These are phyloP conservation scores for Melitaea athalia DNA, from an alignment of 2,888 invertebrate genomes.

Conservation along the genomic window DNA sequence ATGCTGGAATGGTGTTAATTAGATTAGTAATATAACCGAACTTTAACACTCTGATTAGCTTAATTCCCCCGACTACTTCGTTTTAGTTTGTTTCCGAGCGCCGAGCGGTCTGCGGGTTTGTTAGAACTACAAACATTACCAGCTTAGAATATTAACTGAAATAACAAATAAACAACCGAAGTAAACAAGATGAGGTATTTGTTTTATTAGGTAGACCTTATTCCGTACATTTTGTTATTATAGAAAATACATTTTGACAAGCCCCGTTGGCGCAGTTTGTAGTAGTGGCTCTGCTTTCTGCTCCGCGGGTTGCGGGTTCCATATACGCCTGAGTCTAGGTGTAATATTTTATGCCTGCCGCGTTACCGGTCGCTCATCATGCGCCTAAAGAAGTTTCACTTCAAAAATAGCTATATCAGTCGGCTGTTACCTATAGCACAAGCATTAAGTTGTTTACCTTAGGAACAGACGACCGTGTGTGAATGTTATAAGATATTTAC, in stretches of 20 bases:
- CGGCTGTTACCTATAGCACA: too few relatives aligned
- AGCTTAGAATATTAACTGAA: constrained; percentile 18
- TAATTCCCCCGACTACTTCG: constrained; percentile 13
- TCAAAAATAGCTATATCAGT: too few relatives aligned
- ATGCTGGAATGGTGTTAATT: background rate
- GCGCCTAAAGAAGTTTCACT: too few relatives aligned
- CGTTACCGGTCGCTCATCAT: too few relatives aligned
- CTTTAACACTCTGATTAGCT: constrained; percentile 11
- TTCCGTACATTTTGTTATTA: background rate
- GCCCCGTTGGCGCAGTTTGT: background rate
- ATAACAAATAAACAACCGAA: constrained; percentile 15
- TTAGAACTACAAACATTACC: constrained; percentile 5
- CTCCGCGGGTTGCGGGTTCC: too few relatives aligned
- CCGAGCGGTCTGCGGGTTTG: constrained; percentile 18
- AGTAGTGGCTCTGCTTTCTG: too few relatives aligned
- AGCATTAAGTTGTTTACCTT: too few relatives aligned
- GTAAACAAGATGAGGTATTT: constrained; percentile 2
- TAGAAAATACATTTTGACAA: background rate
- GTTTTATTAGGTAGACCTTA: background rate
- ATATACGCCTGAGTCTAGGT: too few relatives aligned
- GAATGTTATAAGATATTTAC: too few relatives aligned
- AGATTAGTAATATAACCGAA: constrained; percentile 9
- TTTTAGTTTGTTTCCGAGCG: constrained; percentile 13
- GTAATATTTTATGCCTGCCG: too few relatives aligned
- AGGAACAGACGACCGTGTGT: too few relatives aligned